These are phyloP conservation scores for Phoenicopterus ruber DNA, from an alignment of 2,113 vertebrate species.

Conservation along the genomic window DNA sequence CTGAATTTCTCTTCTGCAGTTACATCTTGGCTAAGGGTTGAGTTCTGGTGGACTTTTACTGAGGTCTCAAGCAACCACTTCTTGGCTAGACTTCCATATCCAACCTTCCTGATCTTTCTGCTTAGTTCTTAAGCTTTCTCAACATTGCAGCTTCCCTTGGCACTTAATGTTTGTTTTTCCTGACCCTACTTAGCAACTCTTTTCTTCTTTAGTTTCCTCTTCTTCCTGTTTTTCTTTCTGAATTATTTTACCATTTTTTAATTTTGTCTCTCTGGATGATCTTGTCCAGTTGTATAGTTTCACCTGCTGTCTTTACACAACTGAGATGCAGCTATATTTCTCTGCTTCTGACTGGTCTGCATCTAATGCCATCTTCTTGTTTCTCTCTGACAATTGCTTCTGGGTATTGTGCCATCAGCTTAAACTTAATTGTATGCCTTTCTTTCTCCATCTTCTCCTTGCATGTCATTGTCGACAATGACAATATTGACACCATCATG, in stretches of 20 bases:
- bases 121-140: neutral
- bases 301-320: neutral
- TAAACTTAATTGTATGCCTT: conserved; percentile 45
- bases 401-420: conserved; percentile 53
- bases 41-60: neutral
- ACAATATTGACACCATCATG: conserved; percentile 33
- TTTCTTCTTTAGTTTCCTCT: neutral
- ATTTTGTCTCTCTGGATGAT: neutral
- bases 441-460: conserved; percentile 37
- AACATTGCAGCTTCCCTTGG: neutral
- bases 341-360: conserved; percentile 16
- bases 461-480: conserved; percentile 9
- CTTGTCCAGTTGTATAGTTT: conserved; percentile 9
- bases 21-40: neutral
- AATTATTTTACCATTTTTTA: neutral
- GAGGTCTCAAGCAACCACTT: neutral
- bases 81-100: neutral
- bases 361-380: conserved; percentile 20
- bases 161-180: neutral
- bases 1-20: neutral
- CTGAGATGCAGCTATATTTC: neutral
- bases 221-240: neutral
- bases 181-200: neutral
- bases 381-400: conserved; percentile 54
- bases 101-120: neutral